A percentile compares a stretch with the other conserved stretches of the same genome.
phyloP scores from a whole-genome alignment of 2,113 vertebrate species.

The Struthio camelus region DNA sequence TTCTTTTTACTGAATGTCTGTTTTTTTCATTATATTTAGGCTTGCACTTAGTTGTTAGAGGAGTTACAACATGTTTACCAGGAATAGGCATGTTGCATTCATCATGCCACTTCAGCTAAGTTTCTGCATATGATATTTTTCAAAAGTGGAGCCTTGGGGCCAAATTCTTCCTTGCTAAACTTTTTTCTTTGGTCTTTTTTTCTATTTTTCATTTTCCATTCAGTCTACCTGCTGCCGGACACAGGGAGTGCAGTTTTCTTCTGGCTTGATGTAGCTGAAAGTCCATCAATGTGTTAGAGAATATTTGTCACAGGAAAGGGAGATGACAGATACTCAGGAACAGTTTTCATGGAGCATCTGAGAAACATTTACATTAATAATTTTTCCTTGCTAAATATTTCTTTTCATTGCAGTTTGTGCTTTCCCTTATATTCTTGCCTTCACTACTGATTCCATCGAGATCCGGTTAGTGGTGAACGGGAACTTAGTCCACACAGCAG shows the following conservation, averaged over 20 bases:
- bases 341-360: background rate
- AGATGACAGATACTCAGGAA: background rate
- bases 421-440: conserved; percentile 97
- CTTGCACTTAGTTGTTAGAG: background rate
- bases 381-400: background rate
- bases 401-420: conserved; percentile 87
- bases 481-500: conserved; percentile 96
- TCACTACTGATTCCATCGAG: conserved; percentile 97
- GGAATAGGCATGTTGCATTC: background rate
- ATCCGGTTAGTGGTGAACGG: conserved; percentile 97
- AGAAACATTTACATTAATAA: background rate
- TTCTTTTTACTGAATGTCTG: background rate
- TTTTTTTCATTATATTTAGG: accelerated
- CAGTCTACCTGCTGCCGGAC: background rate
- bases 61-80: background rate
- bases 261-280: background rate
- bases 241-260: background rate
- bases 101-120: background rate
- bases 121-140: background rate
- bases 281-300: background rate
- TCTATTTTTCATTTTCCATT: conserved; percentile 6
- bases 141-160: background rate
- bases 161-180: background rate
- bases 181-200: background rate
- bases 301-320: background rate